These are phyloP conservation scores for Ptyas mucosa DNA, from an alignment of 2,113 vertebrate genomes.

Conservation along the genomic window DNA sequence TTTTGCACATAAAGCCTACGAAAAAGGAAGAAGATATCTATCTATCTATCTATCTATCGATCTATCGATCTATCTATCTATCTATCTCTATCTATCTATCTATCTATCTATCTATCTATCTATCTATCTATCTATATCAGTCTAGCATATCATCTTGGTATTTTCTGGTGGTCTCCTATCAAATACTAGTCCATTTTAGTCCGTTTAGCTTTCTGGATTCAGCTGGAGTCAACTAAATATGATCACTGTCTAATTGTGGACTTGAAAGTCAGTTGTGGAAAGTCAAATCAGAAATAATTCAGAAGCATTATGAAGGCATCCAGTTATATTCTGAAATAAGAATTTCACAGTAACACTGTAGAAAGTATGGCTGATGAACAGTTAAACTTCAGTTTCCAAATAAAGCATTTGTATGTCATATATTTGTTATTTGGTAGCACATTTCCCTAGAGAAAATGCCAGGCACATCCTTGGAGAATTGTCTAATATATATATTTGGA, in stretches of 20 bases:
- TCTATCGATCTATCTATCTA: too few species aligned
- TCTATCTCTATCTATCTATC: too few species aligned
- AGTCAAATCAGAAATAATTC: slow-evolving; percentile 25
- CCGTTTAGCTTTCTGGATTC: not conserved
- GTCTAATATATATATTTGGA: not conserved
- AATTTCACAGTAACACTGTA: slow-evolving; percentile 21
- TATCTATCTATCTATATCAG: too few species aligned
- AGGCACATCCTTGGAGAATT: slow-evolving; percentile 2
- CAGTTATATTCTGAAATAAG: not conserved
- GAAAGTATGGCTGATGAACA: slow-evolving; percentile 32
- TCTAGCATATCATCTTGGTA: not conserved
- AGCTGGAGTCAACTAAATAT: not conserved
- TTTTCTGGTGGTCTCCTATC: not conserved
- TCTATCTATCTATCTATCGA: too few species aligned
- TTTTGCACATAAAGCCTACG: too few species aligned
- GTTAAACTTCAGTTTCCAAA: slow-evolving; percentile 20
- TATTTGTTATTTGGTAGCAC: slow-evolving; percentile 20
- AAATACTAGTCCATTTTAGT: not conserved
- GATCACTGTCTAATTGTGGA: not conserved
- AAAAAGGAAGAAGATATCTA: too few species aligned
- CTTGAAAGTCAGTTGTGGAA: not conserved
- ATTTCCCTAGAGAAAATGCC: slow-evolving; percentile 34
- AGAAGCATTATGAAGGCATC: not conserved
- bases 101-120: too few species aligned
- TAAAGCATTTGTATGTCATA: not conserved